These are phyloP conservation scores for Oophaga sylvatica DNA, from an alignment of 2,797 vertebrate genomes.

Conservation along the genomic window DNA sequence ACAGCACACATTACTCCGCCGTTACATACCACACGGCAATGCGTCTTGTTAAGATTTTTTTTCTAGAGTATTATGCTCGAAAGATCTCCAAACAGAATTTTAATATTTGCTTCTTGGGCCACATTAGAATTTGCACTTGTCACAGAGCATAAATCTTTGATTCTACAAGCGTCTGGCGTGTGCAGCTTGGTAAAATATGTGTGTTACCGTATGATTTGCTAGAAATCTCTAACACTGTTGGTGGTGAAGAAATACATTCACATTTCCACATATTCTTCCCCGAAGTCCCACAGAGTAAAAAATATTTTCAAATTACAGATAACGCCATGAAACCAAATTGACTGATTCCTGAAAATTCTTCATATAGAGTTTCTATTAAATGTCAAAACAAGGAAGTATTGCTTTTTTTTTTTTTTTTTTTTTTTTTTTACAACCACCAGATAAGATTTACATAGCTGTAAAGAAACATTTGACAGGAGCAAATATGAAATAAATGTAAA, in stretches of 20 bases:
- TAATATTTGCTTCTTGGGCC: background rate
- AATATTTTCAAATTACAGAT: conserved; percentile 55
- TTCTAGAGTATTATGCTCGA: background rate
- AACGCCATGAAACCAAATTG: conserved; percentile 48
- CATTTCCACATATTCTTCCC: conserved; percentile 43
- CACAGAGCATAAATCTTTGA: background rate
- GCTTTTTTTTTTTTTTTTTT: no score
- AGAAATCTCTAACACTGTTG: conserved; percentile 47
- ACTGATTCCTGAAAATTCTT: conserved; percentile 38
- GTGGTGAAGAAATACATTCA: conserved; percentile 52
- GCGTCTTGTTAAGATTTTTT: background rate
- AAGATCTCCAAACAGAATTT: background rate
- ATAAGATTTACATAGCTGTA: no score
- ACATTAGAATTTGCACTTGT: background rate
- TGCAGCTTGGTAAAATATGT: conserved; percentile 11
- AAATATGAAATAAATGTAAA: no score
- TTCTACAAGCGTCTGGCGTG: conserved; percentile 1
- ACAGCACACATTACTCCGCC: background rate
- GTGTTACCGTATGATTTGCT: conserved; percentile 26
- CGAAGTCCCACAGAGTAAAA: conserved; percentile 47
- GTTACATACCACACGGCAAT: background rate
- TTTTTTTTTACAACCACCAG: no score
- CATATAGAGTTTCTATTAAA: conserved; percentile 37
- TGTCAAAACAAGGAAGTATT: conserved; percentile 34
- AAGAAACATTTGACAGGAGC: no score